Conservation (phyloP, 2,888 invertebrate genomes). For the Vanessa cardui region DNA sequence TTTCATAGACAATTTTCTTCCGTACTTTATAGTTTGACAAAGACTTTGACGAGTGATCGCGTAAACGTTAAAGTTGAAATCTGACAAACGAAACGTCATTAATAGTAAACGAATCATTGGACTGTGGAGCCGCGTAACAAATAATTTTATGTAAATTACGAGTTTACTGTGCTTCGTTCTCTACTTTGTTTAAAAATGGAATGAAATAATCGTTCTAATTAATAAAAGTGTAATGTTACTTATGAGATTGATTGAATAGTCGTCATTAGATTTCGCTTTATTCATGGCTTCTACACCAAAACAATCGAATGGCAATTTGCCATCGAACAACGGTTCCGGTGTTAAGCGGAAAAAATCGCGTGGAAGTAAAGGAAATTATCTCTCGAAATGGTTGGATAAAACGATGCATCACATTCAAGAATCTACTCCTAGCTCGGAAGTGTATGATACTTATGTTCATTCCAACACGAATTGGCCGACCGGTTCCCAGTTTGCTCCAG, state of each 20-base stretch:
- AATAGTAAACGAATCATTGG: slow-evolving; percentile 33
- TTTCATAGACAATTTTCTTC: neutral
- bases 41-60: neutral
- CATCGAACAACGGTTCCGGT: slow-evolving; percentile 66
- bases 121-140: slow-evolving; percentile 38
- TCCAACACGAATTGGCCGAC: slow-evolving; percentile 64
- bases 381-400: slow-evolving; percentile 80
- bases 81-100: slow-evolving; percentile 27
- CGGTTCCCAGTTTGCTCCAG: slow-evolving; percentile 67
- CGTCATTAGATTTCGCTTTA: slow-evolving; percentile 37
- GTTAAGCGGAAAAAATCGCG: slow-evolving; percentile 80
- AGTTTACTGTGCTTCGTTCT: slow-evolving; percentile 33
- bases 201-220: slow-evolving; percentile 34
- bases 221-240: slow-evolving; percentile 4
- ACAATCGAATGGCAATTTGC: slow-evolving; percentile 69
- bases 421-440: slow-evolving; percentile 66
- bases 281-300: slow-evolving; percentile 76
- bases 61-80: slow-evolving; percentile 1
- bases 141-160: slow-evolving; percentile 37
- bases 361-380: slow-evolving; percentile 68
- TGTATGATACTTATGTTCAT: slow-evolving; percentile 63
- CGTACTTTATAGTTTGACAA: neutral
- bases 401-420: slow-evolving; percentile 73
- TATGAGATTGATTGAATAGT: slow-evolving; percentile 14
- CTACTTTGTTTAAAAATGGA: slow-evolving; percentile 47